These are phyloP conservation scores for Brachionus koreanus DNA, from an alignment of 1,140 invertebrate species.

Conservation along the genomic window DNA sequence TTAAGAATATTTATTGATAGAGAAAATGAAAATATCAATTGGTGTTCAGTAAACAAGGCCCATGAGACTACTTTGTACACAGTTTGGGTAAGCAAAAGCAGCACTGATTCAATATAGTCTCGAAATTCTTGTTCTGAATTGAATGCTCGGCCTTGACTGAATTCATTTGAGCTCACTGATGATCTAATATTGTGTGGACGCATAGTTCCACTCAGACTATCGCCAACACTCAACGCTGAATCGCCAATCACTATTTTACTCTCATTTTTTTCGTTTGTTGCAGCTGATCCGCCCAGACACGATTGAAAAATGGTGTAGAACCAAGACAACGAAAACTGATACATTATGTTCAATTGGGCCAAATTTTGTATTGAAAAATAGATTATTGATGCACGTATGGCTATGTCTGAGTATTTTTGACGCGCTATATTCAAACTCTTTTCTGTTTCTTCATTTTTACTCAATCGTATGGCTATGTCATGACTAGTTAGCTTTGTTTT, in stretches of 20 bases:
- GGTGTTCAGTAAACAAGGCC: slow-evolving; percentile 53
- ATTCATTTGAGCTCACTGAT: not conserved
- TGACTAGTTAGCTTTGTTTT: slow-evolving; percentile 54
- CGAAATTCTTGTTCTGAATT: slow-evolving; percentile 8
- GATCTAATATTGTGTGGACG: not conserved
- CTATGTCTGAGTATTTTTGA: slow-evolving; percentile 55
- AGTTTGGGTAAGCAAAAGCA: slow-evolving; percentile 8
- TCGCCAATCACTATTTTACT: not conserved
- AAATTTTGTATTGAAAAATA: slow-evolving; percentile 58
- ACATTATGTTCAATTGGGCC: slow-evolving; percentile 56
- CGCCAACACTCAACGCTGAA: not conserved
- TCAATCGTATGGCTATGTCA: slow-evolving; percentile 53
- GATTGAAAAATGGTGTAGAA: slow-evolving; percentile 55
- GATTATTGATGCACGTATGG: slow-evolving; percentile 55
- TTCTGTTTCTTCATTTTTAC: slow-evolving; percentile 55
- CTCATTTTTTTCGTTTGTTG: not conserved
- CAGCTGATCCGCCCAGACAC: not conserved
- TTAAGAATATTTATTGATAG: slow-evolving; percentile 12
- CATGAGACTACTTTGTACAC: slow-evolving; percentile 33
- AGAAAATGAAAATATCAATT: slow-evolving; percentile 56
- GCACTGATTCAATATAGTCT: not conserved
- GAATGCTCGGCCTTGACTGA: not conserved
- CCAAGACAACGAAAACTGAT: slow-evolving; percentile 58
- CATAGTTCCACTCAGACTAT: not conserved
- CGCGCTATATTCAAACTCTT: slow-evolving; percentile 53